A percentile compares a stretch with the other conserved stretches of the same genome.
These are phyloP conservation scores for Limnephilus marmoratus DNA, from an alignment of 2,888 invertebrate genomes.

Conservation along the genomic window DNA sequence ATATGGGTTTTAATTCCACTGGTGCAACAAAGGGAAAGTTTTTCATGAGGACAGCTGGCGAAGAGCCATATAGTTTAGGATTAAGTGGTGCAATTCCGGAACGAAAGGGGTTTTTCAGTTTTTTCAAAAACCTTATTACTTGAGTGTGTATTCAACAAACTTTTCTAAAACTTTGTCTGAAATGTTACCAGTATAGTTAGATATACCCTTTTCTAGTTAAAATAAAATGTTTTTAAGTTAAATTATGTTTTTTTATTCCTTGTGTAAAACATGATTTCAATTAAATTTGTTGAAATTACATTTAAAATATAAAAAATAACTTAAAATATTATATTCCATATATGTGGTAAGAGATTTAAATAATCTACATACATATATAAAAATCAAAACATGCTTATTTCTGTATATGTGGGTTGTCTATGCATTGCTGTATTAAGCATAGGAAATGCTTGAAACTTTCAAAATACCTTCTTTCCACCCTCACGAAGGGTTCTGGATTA, in stretches of 20 bases:
- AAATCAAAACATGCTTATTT: too few relatives aligned
- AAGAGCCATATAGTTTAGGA: constrained; percentile 73
- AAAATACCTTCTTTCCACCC: too few relatives aligned
- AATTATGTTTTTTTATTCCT: neutral
- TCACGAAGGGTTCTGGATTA: too few relatives aligned
- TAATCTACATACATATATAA: neutral
- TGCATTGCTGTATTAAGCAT: too few relatives aligned
- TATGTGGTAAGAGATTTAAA: neutral
- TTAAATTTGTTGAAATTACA: too few relatives aligned
- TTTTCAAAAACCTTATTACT: constrained; percentile 7
- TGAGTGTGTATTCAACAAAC: neutral
- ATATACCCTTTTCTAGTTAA: neutral
- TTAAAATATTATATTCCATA: neutral
- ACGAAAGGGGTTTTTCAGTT: neutral
- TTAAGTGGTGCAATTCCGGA: constrained; percentile 72
- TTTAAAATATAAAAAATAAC: too few relatives aligned
- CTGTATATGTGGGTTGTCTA: too few relatives aligned
- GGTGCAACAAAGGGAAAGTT: constrained; percentile 72
- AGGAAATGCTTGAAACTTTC: too few relatives aligned
- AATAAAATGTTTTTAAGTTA: neutral
- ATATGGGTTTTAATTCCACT: constrained; percentile 75
- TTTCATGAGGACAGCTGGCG: constrained; percentile 73
- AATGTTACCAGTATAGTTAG: neutral
- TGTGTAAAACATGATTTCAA: neutral
- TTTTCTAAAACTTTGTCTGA: neutral